Evolutionary conservation across 2,888 invertebrate genomes (phyloP), one percentile per base, ranked within the genome.

Genomic region (Mactromeris polynyma): DNA sequence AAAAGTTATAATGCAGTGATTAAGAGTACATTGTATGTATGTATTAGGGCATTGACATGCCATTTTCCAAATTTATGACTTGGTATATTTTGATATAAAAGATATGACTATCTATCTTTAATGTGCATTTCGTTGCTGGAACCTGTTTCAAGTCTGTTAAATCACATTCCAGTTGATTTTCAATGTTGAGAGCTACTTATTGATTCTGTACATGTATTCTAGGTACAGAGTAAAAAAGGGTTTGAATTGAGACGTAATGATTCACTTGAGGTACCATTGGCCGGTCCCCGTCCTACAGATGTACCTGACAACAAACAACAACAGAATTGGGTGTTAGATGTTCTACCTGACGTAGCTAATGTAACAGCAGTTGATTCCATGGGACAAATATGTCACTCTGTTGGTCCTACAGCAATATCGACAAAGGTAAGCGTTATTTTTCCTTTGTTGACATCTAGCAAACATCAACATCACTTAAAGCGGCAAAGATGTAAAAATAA

Each of bases 271-370:
- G 58, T 64, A 26, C 26, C 58, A 26, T 9, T 64, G n/a, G n/a
- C 58, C 6, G 58, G 58, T 64, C 3, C 26, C 9, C 3, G 83
- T 6, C 86, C 83, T 36, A 81, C 64, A 19, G 77, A 91, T 77
- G 69, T 87, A 7, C 83, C 92, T 1, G 85, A 84, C 26, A 89
- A 91, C 78, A 93, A 93, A 81, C 80, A 77, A 21, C 64, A 85
- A 51, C 77, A 84, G 11, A 91, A 88, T 54, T 94, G 93, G 93
- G 83, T 94, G 11, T 78, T 92, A 17, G 90, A 90, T 82, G 82
- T 91, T 7, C 17, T 73, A 11, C 77, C n/a, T 14, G 36, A 77
- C 17, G 84, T 82, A 42, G 11, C 17, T 26, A 36, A 21, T 19
- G 19, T 21, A 26, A 31, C n/a, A 4, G 79, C 86, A 36, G 93